A percentile compares a stretch with the other conserved stretches of the same genome.
These are phyloP conservation scores for Rhizomys pruinosus DNA, from an alignment of 2,113 vertebrate species.

Conservation along the genomic window DNA sequence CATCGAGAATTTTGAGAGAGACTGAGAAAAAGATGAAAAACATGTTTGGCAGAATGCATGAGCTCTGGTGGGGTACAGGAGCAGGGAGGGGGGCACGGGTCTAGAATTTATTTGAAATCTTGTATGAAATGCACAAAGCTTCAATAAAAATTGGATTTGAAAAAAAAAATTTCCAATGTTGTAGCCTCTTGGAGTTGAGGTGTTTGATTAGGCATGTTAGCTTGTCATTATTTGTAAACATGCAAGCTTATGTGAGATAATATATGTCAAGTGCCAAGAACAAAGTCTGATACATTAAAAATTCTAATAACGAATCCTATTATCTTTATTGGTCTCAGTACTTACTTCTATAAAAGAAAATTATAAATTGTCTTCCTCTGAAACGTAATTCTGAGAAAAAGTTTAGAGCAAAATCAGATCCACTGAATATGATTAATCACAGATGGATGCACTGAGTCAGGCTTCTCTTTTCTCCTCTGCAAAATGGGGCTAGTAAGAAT, in stretches of 20 bases:
- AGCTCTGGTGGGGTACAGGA: too few species aligned
- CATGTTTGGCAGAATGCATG: too few species aligned
- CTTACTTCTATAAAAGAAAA: not conserved
- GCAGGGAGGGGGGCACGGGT: too few species aligned
- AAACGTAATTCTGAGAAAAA: constrained; percentile 46
- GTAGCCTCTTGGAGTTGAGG: not conserved
- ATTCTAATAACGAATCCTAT: not conserved
- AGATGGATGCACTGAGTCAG: not conserved
- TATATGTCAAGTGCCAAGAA: not conserved
- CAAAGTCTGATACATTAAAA: not conserved
- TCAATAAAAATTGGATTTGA: too few species aligned
- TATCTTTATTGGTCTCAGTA: not conserved
- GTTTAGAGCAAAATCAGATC: not conserved
- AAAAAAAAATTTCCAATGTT: not conserved
- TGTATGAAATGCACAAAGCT: too few species aligned
- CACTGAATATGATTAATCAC: not conserved
- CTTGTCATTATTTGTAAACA: not conserved
- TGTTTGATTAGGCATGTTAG: not conserved
- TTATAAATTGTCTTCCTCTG: not conserved
- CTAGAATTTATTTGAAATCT: too few species aligned
- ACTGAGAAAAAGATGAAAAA: too few species aligned
- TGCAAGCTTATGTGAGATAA: not conserved
- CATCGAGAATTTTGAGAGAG: too few species aligned
- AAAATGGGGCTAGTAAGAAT: not conserved
- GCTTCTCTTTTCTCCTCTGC: constrained; percentile 19